phyloP scores from a whole-genome alignment of 2,888 invertebrate species.

The Melanostoma mellinum region DNA sequence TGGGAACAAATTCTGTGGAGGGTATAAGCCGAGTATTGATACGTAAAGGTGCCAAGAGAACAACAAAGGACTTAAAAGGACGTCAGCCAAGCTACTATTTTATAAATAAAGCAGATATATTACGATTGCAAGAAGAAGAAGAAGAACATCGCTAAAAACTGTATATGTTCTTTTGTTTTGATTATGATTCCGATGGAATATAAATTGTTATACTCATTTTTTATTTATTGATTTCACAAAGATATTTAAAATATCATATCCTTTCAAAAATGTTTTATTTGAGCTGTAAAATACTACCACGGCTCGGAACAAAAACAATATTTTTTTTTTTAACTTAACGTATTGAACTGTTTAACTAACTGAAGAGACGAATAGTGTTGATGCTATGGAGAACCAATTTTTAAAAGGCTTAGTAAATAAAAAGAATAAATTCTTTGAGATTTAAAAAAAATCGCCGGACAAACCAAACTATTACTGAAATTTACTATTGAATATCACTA shows the following conservation, averaged over 20 bases:
- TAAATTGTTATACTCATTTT: background rate
- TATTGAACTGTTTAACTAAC: no score
- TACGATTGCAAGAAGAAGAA: slow-evolving; percentile 92
- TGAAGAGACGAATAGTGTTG: no score
- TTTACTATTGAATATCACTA: no score
- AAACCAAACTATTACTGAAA: no score
- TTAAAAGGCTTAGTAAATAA: no score
- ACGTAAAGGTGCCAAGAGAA: slow-evolving; percentile 91
- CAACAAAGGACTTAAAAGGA: slow-evolving; percentile 93
- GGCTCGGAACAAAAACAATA: no score
- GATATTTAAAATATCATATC: no score
- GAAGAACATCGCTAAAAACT: slow-evolving; percentile 82
- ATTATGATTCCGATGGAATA: slow-evolving; percentile 45
- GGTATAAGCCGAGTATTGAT: slow-evolving; percentile 90
- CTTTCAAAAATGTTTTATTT: background rate
- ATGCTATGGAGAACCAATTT: no score
- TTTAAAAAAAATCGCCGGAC: no score
- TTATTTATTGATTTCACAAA: background rate
- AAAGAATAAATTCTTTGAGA: no score
- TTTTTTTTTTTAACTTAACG: no score
- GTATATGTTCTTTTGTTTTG: slow-evolving; percentile 4
- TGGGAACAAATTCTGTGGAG: slow-evolving; percentile 94
- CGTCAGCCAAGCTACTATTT: slow-evolving; percentile 95
- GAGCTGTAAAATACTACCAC: no score
- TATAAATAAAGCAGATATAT: slow-evolving; percentile 94